Base-by-base conservation (phyloP, 1,140 invertebrate species). In the Euwallacea fornicatus region DNA sequence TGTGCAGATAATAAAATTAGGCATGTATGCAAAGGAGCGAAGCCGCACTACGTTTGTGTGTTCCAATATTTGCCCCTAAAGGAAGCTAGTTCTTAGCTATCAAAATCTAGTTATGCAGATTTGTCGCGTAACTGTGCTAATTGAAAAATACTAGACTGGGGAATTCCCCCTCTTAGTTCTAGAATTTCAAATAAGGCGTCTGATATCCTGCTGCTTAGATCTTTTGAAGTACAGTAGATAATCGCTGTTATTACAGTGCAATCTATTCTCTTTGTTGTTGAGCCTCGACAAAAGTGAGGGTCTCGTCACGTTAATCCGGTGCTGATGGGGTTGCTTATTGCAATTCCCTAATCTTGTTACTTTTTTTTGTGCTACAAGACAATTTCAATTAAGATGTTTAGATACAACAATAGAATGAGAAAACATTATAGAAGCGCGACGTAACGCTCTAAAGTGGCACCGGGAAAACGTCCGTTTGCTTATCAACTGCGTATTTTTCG, bases 1-100 rank as follows among this genome's bases (percentile, higher is more conserved):
- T 64, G 62, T 50, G 46, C 43, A 64, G 10, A 50, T 64, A 64
- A 64, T 64, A 41, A 64, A 64, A 64, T 64, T 64, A 15, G 55
- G 7, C n/a, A 16, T 21, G 55, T 58, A 15, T 58, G 55, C 55
- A 50, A 50, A 50, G 46, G 9, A 10, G 46, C 46, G 21, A 33
- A 33, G 21, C 21, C 21, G 21, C 21, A 33, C 21, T 33, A 33
- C 21, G 21, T 33, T 33, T 33, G 21, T 33, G 21, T 33, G 21
- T 33, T 33, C 21, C 13, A 50, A 13, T 50, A 50, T 50, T 50
- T 50, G 46, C 46, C 21, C 21, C 21, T 33, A 33, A 33, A 33
- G 21, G 21, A 33, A 50, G 46, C 46, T 13, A 13, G 9, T 50
- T 50, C 46, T 50, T 50, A 13, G 13, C 46, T 50, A 50, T 13